Evolutionary conservation across 2,113 vertebrate species (phyloP), one percentile per base, ranked within the genome.

Genomic region (Herpailurus yagouaroundi): DNA sequence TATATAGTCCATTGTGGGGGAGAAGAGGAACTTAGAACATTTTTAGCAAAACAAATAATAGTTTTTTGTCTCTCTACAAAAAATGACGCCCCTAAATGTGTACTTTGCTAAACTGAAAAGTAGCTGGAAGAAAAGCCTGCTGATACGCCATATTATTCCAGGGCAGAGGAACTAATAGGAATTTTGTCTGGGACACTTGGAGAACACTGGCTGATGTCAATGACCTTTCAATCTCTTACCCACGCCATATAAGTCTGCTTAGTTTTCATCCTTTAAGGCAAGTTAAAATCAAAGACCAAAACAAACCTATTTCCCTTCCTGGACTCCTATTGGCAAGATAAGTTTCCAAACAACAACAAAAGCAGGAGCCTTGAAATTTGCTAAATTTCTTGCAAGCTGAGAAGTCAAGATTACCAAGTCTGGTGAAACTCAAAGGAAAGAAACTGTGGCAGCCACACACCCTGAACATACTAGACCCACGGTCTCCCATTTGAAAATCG

Each of bases 31-130:
- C 4, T 29, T 4, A 7, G 48, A 92, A 31, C n/a, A 88, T 79
- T 96, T 93, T 87, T 88, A 95, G 63, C 94, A 48, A 91, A 95
- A 91, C 5, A 83, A 85, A 64, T 48, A 80, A 80, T 1, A 38
- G 19, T 48, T 92, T 89, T 92, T 66, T 89, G 3, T 69, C 52
- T 57, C 27, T 91, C 41, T 45, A 81, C 55, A 94, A 93, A 96
- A 85, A 41, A 79, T 52, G 77, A 89, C 12, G 64, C 15, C 16
- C 38, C 31, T n/a, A 93, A 45, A 91, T 79, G 33, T 45, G 88
- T 1, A 91, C 27, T 64, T 81, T 69, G 60, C 73, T 77, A 90
- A 94, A 31, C 14, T 92, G 84, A 91, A 45, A 31, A 91, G 3
- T 12, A 81, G n/a, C 19, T 50, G 16, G 13, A 86, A 69, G 79